A percentile compares a stretch with the other conserved stretches of the same genome.
Conservation (phyloP, 2,113 vertebrate species). For the Protobothrops flavoviridis region DNA sequence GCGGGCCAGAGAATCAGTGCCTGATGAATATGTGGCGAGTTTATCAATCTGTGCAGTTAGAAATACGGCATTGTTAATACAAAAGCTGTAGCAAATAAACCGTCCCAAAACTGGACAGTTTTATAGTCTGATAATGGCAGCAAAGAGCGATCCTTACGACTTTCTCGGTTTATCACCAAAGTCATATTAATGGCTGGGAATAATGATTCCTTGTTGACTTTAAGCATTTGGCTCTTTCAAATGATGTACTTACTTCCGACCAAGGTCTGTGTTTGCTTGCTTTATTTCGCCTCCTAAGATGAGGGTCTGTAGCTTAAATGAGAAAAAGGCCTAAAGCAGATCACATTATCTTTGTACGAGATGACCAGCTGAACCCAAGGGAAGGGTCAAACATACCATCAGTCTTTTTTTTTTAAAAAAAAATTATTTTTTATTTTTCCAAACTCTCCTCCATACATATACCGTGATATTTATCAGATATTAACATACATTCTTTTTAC, state of each 20-base stretch:
- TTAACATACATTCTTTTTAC: too few species aligned
- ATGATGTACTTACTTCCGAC: not conserved
- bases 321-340: not conserved
- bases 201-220: not conserved
- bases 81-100: not conserved
- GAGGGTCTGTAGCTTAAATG: not conserved
- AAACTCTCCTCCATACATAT: too few species aligned
- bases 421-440: too few species aligned
- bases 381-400: not conserved
- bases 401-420: too few species aligned
- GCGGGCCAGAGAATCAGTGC: not conserved
- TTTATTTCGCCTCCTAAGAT: not conserved
- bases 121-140: not conserved
- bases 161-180: not conserved
- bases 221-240: not conserved
- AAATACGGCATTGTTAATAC: not conserved
- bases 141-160: not conserved
- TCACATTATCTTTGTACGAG: not conserved
- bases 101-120: not conserved
- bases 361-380: not conserved
- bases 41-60: not conserved
- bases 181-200: not conserved
- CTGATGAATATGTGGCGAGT: not conserved
- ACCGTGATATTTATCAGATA: too few species aligned
- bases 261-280: not conserved